These are phyloP conservation scores for Isurus oxyrinchus DNA, from an alignment of 2,113 vertebrate species.

Conservation along the genomic window DNA sequence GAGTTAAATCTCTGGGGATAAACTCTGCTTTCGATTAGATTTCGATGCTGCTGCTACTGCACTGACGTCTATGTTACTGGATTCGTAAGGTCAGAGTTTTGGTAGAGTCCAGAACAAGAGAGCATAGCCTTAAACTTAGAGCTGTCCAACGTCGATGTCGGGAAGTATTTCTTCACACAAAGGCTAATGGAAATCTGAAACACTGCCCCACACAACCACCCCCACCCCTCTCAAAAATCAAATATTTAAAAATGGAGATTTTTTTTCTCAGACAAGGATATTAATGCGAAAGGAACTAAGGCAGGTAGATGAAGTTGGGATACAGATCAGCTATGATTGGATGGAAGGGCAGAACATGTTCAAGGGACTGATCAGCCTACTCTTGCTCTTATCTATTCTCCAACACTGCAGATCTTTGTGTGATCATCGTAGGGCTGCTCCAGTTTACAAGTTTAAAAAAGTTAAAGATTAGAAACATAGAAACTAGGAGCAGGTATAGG, in stretches of 20 bases:
- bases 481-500: too few relatives aligned
- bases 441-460: neutral
- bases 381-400: neutral
- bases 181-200: neutral
- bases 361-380: neutral
- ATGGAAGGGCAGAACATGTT: too few relatives aligned
- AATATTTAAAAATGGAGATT: neutral
- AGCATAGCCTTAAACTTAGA: neutral
- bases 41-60: neutral
- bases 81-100: neutral
- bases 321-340: neutral
- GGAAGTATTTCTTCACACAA: neutral
- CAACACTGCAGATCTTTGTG: too few relatives aligned
- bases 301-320: neutral
- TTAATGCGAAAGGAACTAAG: neutral
- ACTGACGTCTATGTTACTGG: neutral
- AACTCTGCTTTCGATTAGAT: neutral
- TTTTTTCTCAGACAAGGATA: neutral
- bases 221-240: too few relatives aligned
- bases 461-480: neutral
- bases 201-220: neutral
- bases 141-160: neutral
- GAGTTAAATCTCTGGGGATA: neutral
- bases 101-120: neutral
- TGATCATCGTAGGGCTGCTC: neutral